Evolutionary conservation across 2,113 vertebrate species (phyloP), one percentile per base, ranked within the genome.

Genomic region (Sarotherodon lohbergeri): DNA sequence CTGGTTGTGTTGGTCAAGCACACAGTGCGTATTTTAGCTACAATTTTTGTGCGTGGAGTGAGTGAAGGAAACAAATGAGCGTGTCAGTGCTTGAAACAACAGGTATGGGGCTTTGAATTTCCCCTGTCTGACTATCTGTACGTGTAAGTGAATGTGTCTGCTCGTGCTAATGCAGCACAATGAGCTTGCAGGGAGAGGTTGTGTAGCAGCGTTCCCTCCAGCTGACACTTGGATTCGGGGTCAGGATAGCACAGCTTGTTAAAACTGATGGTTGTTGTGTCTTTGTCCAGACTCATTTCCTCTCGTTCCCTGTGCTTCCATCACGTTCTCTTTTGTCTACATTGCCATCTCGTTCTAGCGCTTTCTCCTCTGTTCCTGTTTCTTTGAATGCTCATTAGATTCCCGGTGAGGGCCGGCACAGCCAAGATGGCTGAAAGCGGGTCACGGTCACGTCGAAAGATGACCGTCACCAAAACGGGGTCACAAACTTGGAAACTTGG

Each of bases 371-470:
- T 13, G 29, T 52, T 81, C 54, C 57, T 56, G 48, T 89, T 83
- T 17, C 63, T 84, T 43, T 17, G 80, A 80, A 71, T 83, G 71
- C 89, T 91, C 61, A 76, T 94, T 91, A 85, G 80, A 83, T 55
- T 80, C 39, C 81, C 19, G 5, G 59, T 76, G 32, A 81, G 79
- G 76, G 41, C 24, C 27, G 29, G 2, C 80, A 79, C 79, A 85
- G 86, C 89, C 88, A 86, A 92, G 86, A 89, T 90, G 89, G 88
- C 83, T 82, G 89, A 83, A 89, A 80, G 50, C n/a, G 0, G 86
- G 83, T 87, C 61, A 63, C 12, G 5, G 86, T 78, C 87, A 50
- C 3, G 4, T 87, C 19, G 2, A 81, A 84, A 79, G 36, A 80
- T 82, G 52, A 61, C 80, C 2, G 17, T 56, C 9, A 73, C 17